Base-by-base conservation (phyloP, 2,888 invertebrate genomes). In the Mesorhabditis spiculigera region DNA sequence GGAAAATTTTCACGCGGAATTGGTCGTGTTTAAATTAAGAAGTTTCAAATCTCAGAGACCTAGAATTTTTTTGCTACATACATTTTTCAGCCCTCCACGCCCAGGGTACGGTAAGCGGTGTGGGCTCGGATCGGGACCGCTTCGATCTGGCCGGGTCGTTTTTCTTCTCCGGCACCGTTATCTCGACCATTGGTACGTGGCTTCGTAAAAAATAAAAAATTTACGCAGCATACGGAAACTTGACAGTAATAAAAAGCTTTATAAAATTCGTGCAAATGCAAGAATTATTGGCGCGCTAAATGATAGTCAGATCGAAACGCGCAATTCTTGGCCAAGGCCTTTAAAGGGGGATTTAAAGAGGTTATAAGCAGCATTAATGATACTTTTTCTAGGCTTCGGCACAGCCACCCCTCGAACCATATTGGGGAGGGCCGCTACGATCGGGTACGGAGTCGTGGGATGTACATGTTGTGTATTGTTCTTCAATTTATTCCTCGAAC, bases 141-240 rank as follows among this genome's bases (percentile, higher is more conserved):
- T 91, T 91, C 90, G 90, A 90, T 86, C 90, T 89, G 78, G 85
- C 89, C 0, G 90, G 90, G 58, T 89, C 90, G 64, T 90, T 91
- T 84, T 90, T 91, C 83, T 91, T 91, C 81, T 90, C 90, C 44
- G 90, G 90, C 68, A 91, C 91, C 44, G 90, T 91, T 75, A 90
- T 91, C 43, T 90, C 90, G 0, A 91, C 91, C 13, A 91, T 91
- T 74, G 91, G 90, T 90, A 86, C 87, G 87, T 83, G 6, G n/a
- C 13, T 28, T 65, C 6, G n/a, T 28, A 13, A 45, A 5, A n/a
- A n/a, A 41, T 64, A 10, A n/a, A n/a, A 28, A 63, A 28, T 16
- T 28, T 10, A 28, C 13, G 28, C n/a, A 58, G 10, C 4, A 58
- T 10, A 58, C n/a, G 10, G 58, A 58, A 58, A 58, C 3, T 58